Conservation (phyloP, 2,797 vertebrate genomes). For the Lutjanus argentimaculatus region DNA sequence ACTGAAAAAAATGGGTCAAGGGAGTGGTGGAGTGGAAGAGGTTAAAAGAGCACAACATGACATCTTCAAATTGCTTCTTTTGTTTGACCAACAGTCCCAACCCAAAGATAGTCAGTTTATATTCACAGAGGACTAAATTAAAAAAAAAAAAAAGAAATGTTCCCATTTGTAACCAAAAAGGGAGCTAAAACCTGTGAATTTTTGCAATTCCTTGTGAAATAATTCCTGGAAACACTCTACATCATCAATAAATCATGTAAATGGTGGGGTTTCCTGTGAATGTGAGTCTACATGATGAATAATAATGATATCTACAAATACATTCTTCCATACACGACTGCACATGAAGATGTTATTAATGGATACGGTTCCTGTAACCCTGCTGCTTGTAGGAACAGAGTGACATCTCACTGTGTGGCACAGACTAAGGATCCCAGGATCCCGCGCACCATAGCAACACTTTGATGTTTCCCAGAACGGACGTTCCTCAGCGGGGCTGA, state of each 20-base stretch:
- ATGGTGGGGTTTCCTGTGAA: background rate
- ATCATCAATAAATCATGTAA: background rate
- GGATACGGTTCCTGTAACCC: background rate
- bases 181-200: background rate
- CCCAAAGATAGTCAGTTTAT: background rate
- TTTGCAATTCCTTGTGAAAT: background rate
- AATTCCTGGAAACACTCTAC: background rate
- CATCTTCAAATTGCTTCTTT: too few relatives aligned
- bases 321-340: background rate
- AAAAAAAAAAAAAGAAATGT: background rate
- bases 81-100: too few relatives aligned
- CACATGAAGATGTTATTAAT: background rate
- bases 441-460: background rate
- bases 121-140: background rate
- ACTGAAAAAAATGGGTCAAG: too few relatives aligned
- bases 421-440: constrained; percentile 20
- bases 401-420: background rate
- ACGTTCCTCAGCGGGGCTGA: constrained; percentile 5
- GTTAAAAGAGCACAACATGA: too few relatives aligned
- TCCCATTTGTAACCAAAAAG: background rate
- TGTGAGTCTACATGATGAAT: background rate
- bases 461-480: constrained; percentile 35
- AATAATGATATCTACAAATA: background rate
- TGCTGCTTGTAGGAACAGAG: background rate
- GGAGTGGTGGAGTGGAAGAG: too few relatives aligned